Base-by-base conservation (phyloP, 2,888 invertebrate species). In the Formica aserva region DNA sequence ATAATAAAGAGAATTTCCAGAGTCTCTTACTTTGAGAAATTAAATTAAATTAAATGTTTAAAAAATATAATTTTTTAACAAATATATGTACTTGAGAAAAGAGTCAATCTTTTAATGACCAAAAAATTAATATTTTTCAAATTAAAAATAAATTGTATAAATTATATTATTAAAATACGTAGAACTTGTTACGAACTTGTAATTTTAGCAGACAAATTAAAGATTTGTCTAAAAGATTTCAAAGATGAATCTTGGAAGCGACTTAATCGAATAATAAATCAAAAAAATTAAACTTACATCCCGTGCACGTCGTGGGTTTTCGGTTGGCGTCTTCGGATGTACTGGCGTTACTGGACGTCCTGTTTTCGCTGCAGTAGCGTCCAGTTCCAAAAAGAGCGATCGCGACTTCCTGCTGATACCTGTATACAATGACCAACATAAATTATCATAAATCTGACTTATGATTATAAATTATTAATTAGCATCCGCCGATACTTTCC, bases 331-430 rank as follows among this genome's bases (percentile, higher is more conserved):
- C 92, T 95, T 96, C 90, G 96, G 92, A 66, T 95, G 95, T 11
- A 96, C 95, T 3, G 96, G 96, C 5, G 97, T 96, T 1, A 96
- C 95, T 72, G 96, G 95, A 52, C 96, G 96, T 32, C 96, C 95
- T 76, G 96, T 94, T 95, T 96, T 97, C 92, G 92, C 97, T 26
- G 96, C 97, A 82, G 97, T 96, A 0, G 98, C 98, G 94, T 98
- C 98, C 89, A 98, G 95, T 95, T 98, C 97, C 95, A 98, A 95
- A 95, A 98, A 98, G 87, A 98, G 96, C 38, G 97, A 97, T 22
- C 98, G 96, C 0, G 98, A 98, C 94, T 98, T 97, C 95, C 98
- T 98, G 92, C 98, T 97, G 89, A 98, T 98, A 89, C 97, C 98
- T 98, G 94, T 26, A 18, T 6, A 76, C 1, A 9, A 22, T 57